Conservation (phyloP, 2,888 invertebrate species). For the Lissocephala sabroskyi region DNA sequence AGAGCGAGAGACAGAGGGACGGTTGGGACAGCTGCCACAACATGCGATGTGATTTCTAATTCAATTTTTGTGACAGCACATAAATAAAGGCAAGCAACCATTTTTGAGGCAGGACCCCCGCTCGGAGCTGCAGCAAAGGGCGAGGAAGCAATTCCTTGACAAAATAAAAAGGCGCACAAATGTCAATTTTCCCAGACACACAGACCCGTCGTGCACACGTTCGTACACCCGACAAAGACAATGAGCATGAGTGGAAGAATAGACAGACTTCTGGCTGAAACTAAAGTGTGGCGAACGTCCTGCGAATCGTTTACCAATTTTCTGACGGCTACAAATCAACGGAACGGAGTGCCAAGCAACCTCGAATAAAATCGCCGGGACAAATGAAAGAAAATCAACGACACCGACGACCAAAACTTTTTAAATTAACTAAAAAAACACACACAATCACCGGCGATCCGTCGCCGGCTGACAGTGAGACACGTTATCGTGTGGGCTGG, state of each 20-base stretch:
- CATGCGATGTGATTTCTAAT: slow-evolving; percentile 49
- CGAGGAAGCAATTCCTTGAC: slow-evolving; percentile 59
- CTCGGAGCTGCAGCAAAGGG: slow-evolving; percentile 36
- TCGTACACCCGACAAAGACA: background rate
- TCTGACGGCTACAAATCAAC: slow-evolving; percentile 60
- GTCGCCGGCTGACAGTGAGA: slow-evolving; percentile 3
- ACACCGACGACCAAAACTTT: slow-evolving; percentile 55
- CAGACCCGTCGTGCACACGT: slow-evolving; percentile 5
- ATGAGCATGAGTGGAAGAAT: too few relatives aligned
- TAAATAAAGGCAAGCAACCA: slow-evolving; percentile 60
- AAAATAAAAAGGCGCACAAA: slow-evolving; percentile 51
- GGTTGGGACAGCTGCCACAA: slow-evolving; percentile 42
- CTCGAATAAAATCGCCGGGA: slow-evolving; percentile 19
- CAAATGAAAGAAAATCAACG: slow-evolving; percentile 26
- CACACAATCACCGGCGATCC: background rate
- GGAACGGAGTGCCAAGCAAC: slow-evolving; percentile 11
- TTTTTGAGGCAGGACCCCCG: slow-evolving; percentile 32
- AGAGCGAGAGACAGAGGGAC: slow-evolving; percentile 5
- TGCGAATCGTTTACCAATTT: slow-evolving; percentile 62
- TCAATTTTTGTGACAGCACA: slow-evolving; percentile 59
- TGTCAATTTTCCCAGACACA: slow-evolving; percentile 55
- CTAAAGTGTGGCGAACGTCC: slow-evolving; percentile 24
- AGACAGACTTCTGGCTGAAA: too few relatives aligned
- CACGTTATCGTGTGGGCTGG: slow-evolving; percentile 35
- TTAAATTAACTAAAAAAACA: slow-evolving; percentile 57